phyloP scores from a whole-genome alignment of 1,140 invertebrate species.

The Pissodes strobi region DNA sequence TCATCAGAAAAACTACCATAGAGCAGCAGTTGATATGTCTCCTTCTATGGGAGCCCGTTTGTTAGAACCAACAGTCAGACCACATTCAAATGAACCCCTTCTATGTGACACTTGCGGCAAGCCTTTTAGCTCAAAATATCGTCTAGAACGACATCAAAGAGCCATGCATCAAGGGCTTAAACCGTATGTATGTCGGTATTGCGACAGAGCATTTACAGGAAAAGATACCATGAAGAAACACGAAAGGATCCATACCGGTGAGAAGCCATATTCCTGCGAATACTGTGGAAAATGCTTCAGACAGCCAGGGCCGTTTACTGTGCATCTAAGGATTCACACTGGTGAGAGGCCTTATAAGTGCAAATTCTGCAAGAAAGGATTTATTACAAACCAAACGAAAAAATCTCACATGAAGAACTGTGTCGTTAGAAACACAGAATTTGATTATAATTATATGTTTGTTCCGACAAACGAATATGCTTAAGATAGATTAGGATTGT shows the following conservation, averaged over 20 bases:
- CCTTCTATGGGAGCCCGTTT: slow-evolving; percentile 21
- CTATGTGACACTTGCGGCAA: slow-evolving; percentile 60
- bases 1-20: slow-evolving; percentile 56
- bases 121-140: slow-evolving; percentile 59
- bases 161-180: slow-evolving; percentile 60
- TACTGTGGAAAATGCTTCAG: slow-evolving; percentile 70
- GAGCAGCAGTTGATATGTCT: slow-evolving; percentile 32
- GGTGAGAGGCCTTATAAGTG: slow-evolving; percentile 73
- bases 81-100: slow-evolving; percentile 34
- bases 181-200: slow-evolving; percentile 59
- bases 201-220: slow-evolving; percentile 57
- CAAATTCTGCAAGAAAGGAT: slow-evolving; percentile 67
- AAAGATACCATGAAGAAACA: slow-evolving; percentile 45
- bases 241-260: slow-evolving; percentile 67
- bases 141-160: slow-evolving; percentile 61
- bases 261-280: slow-evolving; percentile 73
- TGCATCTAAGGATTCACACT: slow-evolving; percentile 60
- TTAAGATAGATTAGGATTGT: no score
- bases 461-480: no score
- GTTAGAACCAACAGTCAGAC: background rate
- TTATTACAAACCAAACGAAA: slow-evolving; percentile 54
- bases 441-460: no score
- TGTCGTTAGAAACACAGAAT: slow-evolving; percentile 28
- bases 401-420: slow-evolving; percentile 44
- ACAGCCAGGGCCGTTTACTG: slow-evolving; percentile 63